phyloP scores from a whole-genome alignment of 2,888 invertebrate genomes.

The Stenotaenia linearis region DNA sequence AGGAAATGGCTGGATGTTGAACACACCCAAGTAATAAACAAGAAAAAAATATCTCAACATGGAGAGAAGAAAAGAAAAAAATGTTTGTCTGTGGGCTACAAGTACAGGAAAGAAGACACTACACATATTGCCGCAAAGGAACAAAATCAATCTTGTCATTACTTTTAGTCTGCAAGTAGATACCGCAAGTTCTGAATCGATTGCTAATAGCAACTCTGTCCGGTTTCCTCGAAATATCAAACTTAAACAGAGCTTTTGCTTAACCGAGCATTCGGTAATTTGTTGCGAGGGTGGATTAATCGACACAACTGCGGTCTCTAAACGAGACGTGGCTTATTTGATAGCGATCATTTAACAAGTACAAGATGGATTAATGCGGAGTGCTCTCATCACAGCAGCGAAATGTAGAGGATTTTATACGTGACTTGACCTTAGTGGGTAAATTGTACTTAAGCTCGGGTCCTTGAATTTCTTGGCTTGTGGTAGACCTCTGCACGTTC shows the following conservation, averaged over 20 bases:
- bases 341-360: slow-evolving; percentile 10
- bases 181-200: neutral
- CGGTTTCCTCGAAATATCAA: neutral
- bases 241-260: neutral
- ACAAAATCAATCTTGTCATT: slow-evolving; percentile 8
- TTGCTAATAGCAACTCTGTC: neutral
- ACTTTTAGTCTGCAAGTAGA: neutral
- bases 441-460: neutral
- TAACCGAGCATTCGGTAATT: neutral
- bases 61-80: neutral
- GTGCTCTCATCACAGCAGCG: neutral
- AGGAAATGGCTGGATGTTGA: neutral
- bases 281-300: neutral
- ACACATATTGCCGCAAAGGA: neutral
- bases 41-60: neutral
- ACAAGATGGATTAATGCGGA: neutral
- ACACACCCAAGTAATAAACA: neutral
- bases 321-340: neutral
- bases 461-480: neutral
- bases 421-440: neutral
- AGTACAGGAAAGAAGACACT: neutral
- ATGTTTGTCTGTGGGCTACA: neutral
- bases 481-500: neutral
- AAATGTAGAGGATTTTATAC: neutral
- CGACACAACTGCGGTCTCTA: neutral